A percentile compares a stretch with the other conserved stretches of the same genome.
Evolutionary conservation across 2,888 invertebrate species (phyloP).

Genomic region (Lysandra bellargus): DNA sequence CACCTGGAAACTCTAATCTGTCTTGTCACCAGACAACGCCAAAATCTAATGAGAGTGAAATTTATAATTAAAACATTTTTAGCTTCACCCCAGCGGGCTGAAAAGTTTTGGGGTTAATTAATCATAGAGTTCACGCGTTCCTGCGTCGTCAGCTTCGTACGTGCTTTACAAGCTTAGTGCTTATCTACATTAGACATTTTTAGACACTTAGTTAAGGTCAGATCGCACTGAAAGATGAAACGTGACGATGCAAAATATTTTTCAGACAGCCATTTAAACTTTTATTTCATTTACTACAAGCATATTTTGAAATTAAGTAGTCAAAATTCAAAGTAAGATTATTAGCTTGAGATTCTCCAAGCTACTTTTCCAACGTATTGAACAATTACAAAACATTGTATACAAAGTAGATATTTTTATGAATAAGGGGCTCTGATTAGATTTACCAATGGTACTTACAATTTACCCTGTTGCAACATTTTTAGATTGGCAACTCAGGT

Average conservation of each 20-base stretch:
- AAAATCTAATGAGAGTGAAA: constrained; percentile 18
- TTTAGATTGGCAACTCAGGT: background rate
- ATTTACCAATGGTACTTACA: background rate
- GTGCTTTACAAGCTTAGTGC: background rate
- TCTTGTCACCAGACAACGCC: background rate
- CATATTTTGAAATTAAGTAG: too few relatives aligned
- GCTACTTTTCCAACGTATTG: too few relatives aligned
- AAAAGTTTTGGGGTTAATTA: constrained; percentile 11
- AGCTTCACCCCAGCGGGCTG: background rate
- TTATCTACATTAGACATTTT: background rate
- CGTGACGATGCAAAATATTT: too few relatives aligned
- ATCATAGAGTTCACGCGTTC: constrained; percentile 26
- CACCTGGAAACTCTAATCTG: background rate
- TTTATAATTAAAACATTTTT: constrained; percentile 31
- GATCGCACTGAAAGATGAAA: too few relatives aligned
- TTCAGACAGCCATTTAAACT: too few relatives aligned
- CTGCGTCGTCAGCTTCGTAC: background rate
- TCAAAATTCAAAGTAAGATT: too few relatives aligned
- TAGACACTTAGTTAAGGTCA: background rate
- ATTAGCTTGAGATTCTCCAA: too few relatives aligned
- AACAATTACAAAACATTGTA: too few relatives aligned
- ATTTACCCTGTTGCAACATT: background rate
- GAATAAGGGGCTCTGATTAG: too few relatives aligned
- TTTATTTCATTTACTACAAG: too few relatives aligned
- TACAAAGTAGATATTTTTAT: too few relatives aligned